Percentiles rank a stretch among this genome's conserved stretches.
Evolutionary conservation across 1,140 invertebrate genomes (phyloP).

Genomic region (Teleogryllus occipitalis): DNA sequence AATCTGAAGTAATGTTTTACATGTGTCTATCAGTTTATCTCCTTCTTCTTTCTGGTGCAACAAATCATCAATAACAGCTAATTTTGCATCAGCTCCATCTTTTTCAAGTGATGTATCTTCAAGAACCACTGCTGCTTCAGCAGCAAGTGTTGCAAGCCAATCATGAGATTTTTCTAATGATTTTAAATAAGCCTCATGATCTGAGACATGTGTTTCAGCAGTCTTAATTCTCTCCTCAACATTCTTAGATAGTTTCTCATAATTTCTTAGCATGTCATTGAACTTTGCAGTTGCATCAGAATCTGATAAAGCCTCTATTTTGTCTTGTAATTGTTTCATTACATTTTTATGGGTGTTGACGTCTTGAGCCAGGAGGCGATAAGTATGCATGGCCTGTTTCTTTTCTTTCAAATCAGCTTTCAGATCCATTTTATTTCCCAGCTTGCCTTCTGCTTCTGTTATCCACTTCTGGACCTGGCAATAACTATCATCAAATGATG

Average conservation of each 20-base stretch:
- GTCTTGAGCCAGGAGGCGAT: constrained; percentile 69
- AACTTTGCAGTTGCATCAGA: constrained; percentile 63
- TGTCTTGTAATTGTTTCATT: constrained; percentile 66
- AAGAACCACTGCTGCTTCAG: constrained; percentile 52
- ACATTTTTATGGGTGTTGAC: constrained; percentile 70
- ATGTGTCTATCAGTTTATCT: constrained; percentile 58
- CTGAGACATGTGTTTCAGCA: constrained; percentile 61
- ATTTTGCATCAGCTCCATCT: constrained; percentile 63
- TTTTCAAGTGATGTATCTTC: constrained; percentile 64
- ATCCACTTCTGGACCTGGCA: constrained; percentile 75
- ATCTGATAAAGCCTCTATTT: constrained; percentile 62
- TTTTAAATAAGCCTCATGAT: constrained; percentile 75
- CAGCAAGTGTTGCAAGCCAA: constrained; percentile 61
- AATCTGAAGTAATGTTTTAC: constrained; percentile 59
- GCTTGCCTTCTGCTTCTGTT: constrained; percentile 58
- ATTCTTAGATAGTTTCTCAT: constrained; percentile 55
- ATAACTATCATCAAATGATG: constrained; percentile 84
- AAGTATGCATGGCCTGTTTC: constrained; percentile 69
- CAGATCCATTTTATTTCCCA: constrained; percentile 56
- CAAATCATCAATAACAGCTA: constrained; percentile 66
- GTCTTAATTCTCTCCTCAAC: constrained; percentile 56
- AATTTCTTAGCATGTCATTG: constrained; percentile 56
- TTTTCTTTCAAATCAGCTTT: constrained; percentile 73
- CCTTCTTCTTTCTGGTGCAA: constrained; percentile 62
- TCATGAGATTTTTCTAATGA: constrained; percentile 65